Evolutionary conservation across 2,113 vertebrate species (phyloP).

Genomic region (Gambusia holbrooki): DNA sequence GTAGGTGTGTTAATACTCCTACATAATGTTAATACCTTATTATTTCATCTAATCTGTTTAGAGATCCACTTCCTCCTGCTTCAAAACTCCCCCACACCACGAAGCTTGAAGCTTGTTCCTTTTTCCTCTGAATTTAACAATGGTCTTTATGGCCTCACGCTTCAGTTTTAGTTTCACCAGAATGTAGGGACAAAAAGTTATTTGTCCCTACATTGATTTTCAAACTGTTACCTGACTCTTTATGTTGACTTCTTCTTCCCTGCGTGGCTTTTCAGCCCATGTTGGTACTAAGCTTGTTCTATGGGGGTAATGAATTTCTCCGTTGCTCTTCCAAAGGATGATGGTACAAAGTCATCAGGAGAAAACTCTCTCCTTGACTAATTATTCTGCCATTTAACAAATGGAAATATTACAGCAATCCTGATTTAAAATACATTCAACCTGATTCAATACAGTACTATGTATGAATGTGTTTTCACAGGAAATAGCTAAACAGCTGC

Average conservation of each 20-base stretch:
- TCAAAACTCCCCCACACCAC: neutral
- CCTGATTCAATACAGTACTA: too few species aligned
- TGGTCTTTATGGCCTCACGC: neutral
- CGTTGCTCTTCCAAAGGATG: too few species aligned
- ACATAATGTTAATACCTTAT: neutral
- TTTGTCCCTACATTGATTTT: neutral
- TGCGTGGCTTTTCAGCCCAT: too few species aligned
- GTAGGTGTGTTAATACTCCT: neutral
- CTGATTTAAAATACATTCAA: too few species aligned
- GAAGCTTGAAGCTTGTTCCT: neutral
- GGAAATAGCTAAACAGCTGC: slow-evolving; percentile 82
- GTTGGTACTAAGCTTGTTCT: too few species aligned
- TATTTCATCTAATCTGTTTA: neutral
- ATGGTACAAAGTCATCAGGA: too few species aligned
- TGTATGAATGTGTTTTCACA: slow-evolving; percentile 44
- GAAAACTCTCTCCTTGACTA: too few species aligned
- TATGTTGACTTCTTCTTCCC: too few species aligned
- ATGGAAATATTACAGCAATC: too few species aligned
- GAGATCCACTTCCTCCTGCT: neutral
- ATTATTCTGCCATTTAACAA: too few species aligned
- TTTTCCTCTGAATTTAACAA: neutral
- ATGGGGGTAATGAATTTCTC: too few species aligned
- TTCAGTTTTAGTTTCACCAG: neutral
- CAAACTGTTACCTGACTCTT: neutral
- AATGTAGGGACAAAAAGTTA: too few species aligned